Evolutionary conservation across 2,888 invertebrate genomes (phyloP), one percentile per base, ranked within the genome.

Genomic region (Incurvaria masculella): DNA sequence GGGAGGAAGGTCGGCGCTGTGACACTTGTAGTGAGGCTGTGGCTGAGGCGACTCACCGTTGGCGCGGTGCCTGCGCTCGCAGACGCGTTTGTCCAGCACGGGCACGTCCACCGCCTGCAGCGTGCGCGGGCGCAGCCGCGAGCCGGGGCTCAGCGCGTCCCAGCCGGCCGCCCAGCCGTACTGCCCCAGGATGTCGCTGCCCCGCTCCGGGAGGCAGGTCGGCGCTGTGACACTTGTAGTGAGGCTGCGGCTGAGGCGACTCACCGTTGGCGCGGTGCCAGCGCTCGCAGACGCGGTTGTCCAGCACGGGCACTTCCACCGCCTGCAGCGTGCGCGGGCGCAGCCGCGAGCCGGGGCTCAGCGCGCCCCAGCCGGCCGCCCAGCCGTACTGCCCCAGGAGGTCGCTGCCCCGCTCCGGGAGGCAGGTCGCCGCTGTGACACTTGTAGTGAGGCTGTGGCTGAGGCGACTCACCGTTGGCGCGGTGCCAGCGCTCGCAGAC

Each of bases 361-460:
- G 73, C 0, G 95, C 94, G 14, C 94, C 95, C 95, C 95, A 95
- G 21, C 94, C 94, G 0, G 94, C 94, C 5, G 93, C 94, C 85
- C 94, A 94, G 21, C 93, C 94, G 58, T 89, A 92, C 66, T 93
- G 91, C 1, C 94, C 94, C 43, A 94, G 79, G 73, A 93, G 94
- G 66, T 91, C 92, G 42, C 92, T 89, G 43, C 91, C 92, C 59
- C 93, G 90, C 56, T 92, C 91, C 0, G 95, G 95, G 47, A 95
- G 74, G 68, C 94, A 95, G 59, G 95, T 94, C 27, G 95, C 94
- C 6, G 91, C 87, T 84, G 70, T 33, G 75, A 68, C 14, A 23
- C 23, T 23, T 10, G 23, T 72, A n/a, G n/a, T n/a, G n/a, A n/a
- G n/a, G n/a, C n/a, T n/a, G n/a, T n/a, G n/a, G n/a, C n/a, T n/a